Conservation (phyloP, 2,888 invertebrate species). For the Linnaemya vulpina region DNA sequence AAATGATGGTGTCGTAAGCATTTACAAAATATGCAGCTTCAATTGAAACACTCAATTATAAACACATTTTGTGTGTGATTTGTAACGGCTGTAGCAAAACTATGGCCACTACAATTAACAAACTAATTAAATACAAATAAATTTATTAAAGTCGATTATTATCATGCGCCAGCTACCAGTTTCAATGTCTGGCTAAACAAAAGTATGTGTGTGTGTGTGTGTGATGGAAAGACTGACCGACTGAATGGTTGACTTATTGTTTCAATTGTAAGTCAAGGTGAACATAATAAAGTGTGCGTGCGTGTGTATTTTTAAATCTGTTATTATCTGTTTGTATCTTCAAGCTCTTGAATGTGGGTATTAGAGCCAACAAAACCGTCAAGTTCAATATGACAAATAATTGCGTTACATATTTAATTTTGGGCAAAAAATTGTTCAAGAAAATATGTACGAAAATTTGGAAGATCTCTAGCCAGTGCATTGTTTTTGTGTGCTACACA, state of each 20-base stretch:
- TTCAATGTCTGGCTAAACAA: constrained; percentile 32
- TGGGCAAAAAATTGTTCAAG: background rate
- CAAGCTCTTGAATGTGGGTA: constrained; percentile 39
- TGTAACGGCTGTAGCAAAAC: constrained; percentile 10
- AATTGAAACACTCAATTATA: background rate
- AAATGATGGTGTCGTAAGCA: constrained; percentile 42
- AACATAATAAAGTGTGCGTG: constrained; percentile 4
- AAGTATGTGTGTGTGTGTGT: background rate
- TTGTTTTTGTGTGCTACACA: background rate
- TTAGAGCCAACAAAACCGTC: constrained; percentile 53
- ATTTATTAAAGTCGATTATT: constrained; percentile 32
- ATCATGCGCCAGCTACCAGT: constrained; percentile 23
- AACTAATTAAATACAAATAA: constrained; percentile 45
- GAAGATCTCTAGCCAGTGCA: background rate
- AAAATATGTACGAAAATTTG: background rate
- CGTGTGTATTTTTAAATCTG: constrained; percentile 7
- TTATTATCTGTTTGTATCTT: constrained; percentile 14
- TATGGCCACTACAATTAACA: constrained; percentile 30
- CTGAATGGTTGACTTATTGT: constrained; percentile 41
- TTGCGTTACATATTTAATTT: constrained; percentile 54
- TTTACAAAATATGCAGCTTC: background rate
- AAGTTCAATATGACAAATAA: constrained; percentile 62
- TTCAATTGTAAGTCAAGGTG: constrained; percentile 68
- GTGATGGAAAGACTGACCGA: constrained; percentile 20
- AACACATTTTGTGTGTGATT: constrained; percentile 4